phyloP scores from a whole-genome alignment of 2,797 vertebrate genomes.

The Bradypodion ventrale region DNA sequence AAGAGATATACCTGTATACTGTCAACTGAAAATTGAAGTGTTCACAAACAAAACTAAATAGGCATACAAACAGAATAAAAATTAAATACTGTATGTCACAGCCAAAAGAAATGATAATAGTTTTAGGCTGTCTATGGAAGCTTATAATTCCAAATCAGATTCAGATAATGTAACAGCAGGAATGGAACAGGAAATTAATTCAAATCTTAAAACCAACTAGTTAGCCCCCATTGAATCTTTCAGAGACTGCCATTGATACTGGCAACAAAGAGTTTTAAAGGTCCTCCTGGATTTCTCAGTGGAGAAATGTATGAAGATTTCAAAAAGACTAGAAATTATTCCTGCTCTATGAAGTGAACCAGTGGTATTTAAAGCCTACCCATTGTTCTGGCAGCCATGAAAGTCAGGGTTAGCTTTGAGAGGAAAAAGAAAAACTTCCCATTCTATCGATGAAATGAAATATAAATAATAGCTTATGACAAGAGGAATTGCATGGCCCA shows the following conservation, averaged over 20 bases:
- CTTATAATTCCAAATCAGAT: background rate
- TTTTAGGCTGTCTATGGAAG: background rate
- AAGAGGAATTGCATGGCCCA: background rate
- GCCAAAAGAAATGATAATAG: background rate
- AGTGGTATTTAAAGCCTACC: background rate
- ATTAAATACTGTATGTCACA: background rate
- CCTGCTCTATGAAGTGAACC: background rate
- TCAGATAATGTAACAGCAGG: background rate
- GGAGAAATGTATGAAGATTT: background rate
- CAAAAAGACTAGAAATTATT: background rate
- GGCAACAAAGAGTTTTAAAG: background rate
- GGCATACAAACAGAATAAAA: background rate
- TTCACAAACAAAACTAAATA: background rate
- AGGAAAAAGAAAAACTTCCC: too few species aligned
- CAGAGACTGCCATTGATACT: background rate
- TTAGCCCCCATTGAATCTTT: background rate
- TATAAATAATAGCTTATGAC: slow-evolving; percentile 12
- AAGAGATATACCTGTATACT: too few species aligned
- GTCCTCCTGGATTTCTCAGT: slow-evolving; percentile 1
- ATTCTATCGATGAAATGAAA: background rate
- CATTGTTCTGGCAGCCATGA: background rate
- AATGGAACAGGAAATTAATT: slow-evolving; percentile 1
- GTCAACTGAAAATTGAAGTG: background rate
- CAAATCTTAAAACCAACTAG: background rate
- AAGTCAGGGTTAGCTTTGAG: background rate